These are phyloP conservation scores for Rallus limicola DNA, from an alignment of 2,113 vertebrate species.

Conservation along the genomic window DNA sequence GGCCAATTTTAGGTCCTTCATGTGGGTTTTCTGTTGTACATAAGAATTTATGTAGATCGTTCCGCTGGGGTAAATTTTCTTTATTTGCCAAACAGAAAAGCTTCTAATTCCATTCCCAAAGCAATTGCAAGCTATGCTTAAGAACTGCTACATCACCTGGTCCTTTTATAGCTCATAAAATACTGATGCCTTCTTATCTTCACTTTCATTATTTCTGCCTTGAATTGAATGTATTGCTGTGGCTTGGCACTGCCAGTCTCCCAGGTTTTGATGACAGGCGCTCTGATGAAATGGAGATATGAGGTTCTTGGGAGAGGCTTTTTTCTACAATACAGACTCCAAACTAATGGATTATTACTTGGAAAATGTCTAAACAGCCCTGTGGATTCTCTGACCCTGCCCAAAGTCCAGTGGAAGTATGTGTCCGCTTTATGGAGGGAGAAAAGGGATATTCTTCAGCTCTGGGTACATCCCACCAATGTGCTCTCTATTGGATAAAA, in stretches of 20 bases:
- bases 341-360: background rate
- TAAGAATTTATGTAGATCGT: conserved; percentile 20
- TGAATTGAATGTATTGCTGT: background rate
- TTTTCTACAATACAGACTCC: background rate
- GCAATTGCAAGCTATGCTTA: background rate
- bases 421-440: background rate
- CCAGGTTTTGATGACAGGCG: background rate
- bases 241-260: conserved; percentile 4
- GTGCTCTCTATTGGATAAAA: background rate
- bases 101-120: background rate
- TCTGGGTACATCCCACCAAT: background rate
- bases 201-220: background rate
- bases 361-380: background rate
- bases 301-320: background rate
- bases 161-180: background rate
- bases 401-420: background rate
- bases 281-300: background rate
- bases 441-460: background rate
- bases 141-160: background rate
- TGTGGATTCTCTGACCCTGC: background rate
- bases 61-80: background rate
- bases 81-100: conserved; percentile 24
- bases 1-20: conserved; percentile 27
- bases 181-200: background rate
- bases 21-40: conserved; percentile 24